Conservation (phyloP, 2,888 invertebrate species). For the Lepidonotus clava region DNA sequence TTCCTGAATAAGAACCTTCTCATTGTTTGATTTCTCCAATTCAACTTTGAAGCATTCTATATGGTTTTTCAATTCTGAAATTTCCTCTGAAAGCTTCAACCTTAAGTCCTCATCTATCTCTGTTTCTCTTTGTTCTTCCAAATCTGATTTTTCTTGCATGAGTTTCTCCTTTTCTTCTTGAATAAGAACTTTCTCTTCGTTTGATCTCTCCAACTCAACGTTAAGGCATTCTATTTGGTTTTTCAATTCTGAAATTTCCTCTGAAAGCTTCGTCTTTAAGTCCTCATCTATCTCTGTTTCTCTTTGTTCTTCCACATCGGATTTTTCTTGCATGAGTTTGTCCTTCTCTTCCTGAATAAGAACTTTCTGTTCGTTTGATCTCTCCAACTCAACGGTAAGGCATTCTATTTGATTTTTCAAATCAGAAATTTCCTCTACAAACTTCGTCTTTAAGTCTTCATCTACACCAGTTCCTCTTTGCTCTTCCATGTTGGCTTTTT, state of each 20-base stretch:
- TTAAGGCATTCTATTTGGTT: too few species aligned
- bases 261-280: neutral
- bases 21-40: neutral
- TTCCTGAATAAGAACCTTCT: neutral
- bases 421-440: too few species aligned
- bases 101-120: too few species aligned
- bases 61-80: too few species aligned
- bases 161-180: neutral
- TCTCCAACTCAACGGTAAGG: too few species aligned
- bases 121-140: neutral
- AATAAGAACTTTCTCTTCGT: neutral
- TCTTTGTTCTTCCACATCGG: neutral
- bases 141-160: neutral
- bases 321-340: neutral
- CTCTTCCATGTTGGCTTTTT: neutral
- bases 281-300: neutral
- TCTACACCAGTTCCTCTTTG: neutral
- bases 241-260: too few species aligned
- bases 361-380: neutral
- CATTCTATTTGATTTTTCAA: too few species aligned
- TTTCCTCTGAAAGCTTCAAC: too few species aligned
- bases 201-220: neutral
- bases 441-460: neutral
- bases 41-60: too few species aligned
- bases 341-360: neutral